Percentiles rank a stretch among this genome's conserved stretches.
phyloP scores from a whole-genome alignment of 35 echinoderm and acorn worm genomes.

The Amphiura filiformis region DNA sequence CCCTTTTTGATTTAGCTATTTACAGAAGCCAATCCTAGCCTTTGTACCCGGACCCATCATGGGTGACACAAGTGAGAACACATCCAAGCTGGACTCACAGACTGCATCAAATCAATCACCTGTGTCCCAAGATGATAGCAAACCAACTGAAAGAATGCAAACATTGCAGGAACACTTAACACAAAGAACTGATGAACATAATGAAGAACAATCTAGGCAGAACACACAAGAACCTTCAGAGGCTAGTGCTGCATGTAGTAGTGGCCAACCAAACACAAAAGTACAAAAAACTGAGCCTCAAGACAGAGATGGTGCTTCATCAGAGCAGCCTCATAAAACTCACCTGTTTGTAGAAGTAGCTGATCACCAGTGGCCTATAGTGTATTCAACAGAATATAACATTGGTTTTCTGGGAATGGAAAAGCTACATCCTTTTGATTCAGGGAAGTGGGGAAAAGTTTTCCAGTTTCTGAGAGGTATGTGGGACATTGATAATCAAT shows the following conservation, averaged over 20 bases:
- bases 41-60: too few relatives aligned
- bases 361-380: constrained; percentile 79
- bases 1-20: too few relatives aligned
- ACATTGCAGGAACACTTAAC: background rate
- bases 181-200: background rate
- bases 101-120: background rate
- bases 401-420: constrained; percentile 91
- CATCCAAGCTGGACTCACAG: too few relatives aligned
- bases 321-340: constrained; percentile 33
- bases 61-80: too few relatives aligned
- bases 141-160: background rate
- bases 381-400: constrained; percentile 90
- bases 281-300: background rate
- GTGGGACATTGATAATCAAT: background rate
- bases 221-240: background rate
- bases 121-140: background rate
- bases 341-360: constrained; percentile 57
- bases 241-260: background rate
- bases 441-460: constrained; percentile 95
- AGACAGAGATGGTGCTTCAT: background rate
- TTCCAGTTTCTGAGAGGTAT: constrained; percentile 80
- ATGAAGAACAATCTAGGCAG: background rate
- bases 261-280: background rate
- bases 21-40: too few relatives aligned
- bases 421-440: constrained; percentile 93